Evolutionary conservation across 2,888 invertebrate genomes (phyloP).

Genomic region (Aplocera efformata): DNA sequence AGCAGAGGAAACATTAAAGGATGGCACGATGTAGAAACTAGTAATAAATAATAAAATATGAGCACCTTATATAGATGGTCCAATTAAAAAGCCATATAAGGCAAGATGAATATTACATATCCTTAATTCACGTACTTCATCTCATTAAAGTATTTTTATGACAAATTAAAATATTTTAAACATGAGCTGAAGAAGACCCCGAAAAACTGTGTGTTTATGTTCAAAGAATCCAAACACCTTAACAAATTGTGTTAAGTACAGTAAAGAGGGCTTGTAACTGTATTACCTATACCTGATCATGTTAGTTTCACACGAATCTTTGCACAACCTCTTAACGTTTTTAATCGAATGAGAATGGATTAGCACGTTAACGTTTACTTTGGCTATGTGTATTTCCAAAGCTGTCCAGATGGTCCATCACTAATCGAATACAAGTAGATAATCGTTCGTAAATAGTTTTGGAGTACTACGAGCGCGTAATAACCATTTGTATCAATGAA

Average conservation of each 20-base stretch:
- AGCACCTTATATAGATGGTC: too few relatives aligned
- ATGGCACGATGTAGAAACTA: too few relatives aligned
- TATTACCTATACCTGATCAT: constrained; percentile 37
- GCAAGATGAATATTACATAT: too few relatives aligned
- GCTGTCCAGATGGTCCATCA: constrained; percentile 42
- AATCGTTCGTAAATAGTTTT: constrained; percentile 44
- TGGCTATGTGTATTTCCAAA: constrained; percentile 12
- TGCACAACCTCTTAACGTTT: constrained; percentile 48
- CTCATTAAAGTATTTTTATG: too few relatives aligned
- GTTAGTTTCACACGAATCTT: constrained; percentile 57
- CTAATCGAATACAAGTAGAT: constrained; percentile 54
- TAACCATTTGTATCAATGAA: constrained; percentile 52
- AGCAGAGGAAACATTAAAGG: too few relatives aligned
- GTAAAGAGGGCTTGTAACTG: constrained; percentile 10
- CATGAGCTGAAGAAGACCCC: too few relatives aligned
- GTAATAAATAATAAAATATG: too few relatives aligned
- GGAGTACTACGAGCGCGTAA: constrained; percentile 43
- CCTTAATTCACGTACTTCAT: too few relatives aligned
- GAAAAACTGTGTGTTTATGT: too few relatives aligned
- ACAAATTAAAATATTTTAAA: too few relatives aligned
- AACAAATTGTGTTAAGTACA: not conserved
- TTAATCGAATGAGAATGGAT: constrained; percentile 51
- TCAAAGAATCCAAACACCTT: too few relatives aligned
- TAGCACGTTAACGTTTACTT: constrained; percentile 32
- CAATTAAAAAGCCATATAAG: too few relatives aligned